Percentiles rank a stretch among this genome's conserved stretches.
These are phyloP conservation scores for Acleris literana DNA, from an alignment of 2,888 invertebrate species.

Conservation along the genomic window DNA sequence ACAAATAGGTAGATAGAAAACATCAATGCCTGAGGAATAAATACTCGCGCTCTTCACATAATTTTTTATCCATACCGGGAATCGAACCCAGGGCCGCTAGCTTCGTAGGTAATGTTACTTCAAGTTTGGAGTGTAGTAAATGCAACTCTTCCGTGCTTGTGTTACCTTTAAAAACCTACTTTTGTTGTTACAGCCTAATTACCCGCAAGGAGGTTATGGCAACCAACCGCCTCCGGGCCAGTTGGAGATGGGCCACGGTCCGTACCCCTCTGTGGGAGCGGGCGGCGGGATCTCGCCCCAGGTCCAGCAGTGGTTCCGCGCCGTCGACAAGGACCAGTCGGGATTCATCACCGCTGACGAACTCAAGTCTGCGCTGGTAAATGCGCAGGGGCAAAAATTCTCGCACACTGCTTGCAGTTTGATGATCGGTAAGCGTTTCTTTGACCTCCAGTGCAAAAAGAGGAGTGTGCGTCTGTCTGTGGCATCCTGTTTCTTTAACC, in stretches of 20 bases:
- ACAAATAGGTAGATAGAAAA: no score
- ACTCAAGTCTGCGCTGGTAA: conserved; percentile 91
- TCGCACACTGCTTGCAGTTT: conserved; percentile 92
- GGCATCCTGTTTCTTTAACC: no score
- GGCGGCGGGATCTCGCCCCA: conserved; percentile 86
- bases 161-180: background rate
- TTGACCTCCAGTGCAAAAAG: no score
- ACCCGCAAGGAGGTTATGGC: conserved; percentile 46
- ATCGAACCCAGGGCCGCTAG: no score
- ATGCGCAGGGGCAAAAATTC: conserved; percentile 92
- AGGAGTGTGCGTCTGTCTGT: no score
- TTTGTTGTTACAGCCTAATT: conserved; percentile 41
- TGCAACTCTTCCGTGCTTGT: no score
- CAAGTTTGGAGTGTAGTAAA: no score
- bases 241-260: conserved; percentile 77
- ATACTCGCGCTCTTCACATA: no score
- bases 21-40: no score
- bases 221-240: conserved; percentile 48
- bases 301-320: conserved; percentile 91
- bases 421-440: conserved; percentile 88
- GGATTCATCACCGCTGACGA: conserved; percentile 91
- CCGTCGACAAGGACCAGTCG: conserved; percentile 92
- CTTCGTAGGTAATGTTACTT: no score
- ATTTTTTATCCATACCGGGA: no score
- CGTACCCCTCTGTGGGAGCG: conserved; percentile 77